Conservation (phyloP, 2,113 vertebrate genomes). For the Verasper variegatus region DNA sequence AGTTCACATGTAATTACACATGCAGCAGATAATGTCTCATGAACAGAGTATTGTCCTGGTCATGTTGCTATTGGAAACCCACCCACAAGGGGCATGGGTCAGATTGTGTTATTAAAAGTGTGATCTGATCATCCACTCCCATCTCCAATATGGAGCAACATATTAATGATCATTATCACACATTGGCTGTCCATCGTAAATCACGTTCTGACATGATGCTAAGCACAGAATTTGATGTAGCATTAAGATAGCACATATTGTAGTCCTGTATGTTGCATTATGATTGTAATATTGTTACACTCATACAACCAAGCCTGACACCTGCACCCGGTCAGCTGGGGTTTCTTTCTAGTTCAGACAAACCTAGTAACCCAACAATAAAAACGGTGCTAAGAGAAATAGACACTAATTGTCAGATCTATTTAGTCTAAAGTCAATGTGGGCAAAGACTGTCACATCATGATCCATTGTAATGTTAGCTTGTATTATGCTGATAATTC, state of each 20-base stretch:
- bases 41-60: constrained; percentile 15
- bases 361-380: neutral
- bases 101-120: constrained; percentile 28
- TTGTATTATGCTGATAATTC: no score
- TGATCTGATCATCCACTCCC: neutral
- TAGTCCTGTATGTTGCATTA: neutral
- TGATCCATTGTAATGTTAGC: no score
- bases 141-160: neutral
- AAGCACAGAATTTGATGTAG: neutral
- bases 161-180: neutral
- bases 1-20: constrained; percentile 13
- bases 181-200: neutral
- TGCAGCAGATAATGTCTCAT: constrained; percentile 29
- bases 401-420: no score
- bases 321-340: neutral
- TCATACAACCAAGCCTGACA: no score
- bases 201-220: neutral
- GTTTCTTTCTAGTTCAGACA: neutral
- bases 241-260: neutral
- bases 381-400: neutral
- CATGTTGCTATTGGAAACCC: constrained; percentile 38
- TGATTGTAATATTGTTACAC: neutral
- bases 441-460: no score
- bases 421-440: no score
- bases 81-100: constrained; percentile 21